Conservation (phyloP, 2,113 vertebrate genomes). For the Halichoerus grypus region DNA sequence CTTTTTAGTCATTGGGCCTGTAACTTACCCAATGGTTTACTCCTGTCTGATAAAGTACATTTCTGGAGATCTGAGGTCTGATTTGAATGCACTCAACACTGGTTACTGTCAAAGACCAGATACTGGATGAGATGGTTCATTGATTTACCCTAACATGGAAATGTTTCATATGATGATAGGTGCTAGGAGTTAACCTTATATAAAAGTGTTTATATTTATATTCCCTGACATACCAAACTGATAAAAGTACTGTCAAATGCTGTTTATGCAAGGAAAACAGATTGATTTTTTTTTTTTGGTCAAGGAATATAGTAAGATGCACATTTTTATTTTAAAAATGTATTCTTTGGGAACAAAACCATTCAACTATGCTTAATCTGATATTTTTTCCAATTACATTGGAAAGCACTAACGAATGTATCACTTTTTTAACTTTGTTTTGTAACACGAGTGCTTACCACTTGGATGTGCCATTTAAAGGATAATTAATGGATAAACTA, state of each 20-base stretch:
- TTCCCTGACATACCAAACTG: conserved; percentile 48
- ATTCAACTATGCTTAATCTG: conserved; percentile 74
- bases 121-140: conserved; percentile 17
- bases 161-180: conserved; percentile 36
- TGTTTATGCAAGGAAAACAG: conserved; percentile 40
- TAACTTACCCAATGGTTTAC: conserved; percentile 15
- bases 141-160: conserved; percentile 29
- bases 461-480: conserved; percentile 85
- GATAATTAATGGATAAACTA: conserved; percentile 88
- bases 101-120: conserved; percentile 53
- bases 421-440: conserved; percentile 83
- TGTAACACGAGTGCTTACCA: conserved; percentile 82
- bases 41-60: not conserved
- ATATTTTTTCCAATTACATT: conserved; percentile 72
- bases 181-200: conserved; percentile 24
- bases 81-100: conserved; percentile 10
- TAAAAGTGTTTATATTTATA: conserved; percentile 43
- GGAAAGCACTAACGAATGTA: conserved; percentile 76
- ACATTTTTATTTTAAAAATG: conserved; percentile 74
- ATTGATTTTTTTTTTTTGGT: not conserved
- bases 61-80: conserved; percentile 44
- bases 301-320: conserved; percentile 52
- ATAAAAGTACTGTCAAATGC: conserved; percentile 60
- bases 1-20: conserved; percentile 14
- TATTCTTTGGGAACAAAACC: conserved; percentile 73